Percentiles rank a stretch among this genome's conserved stretches.
Evolutionary conservation across 2,113 vertebrate genomes (phyloP).

Genomic region (Crypturellus undulatus): DNA sequence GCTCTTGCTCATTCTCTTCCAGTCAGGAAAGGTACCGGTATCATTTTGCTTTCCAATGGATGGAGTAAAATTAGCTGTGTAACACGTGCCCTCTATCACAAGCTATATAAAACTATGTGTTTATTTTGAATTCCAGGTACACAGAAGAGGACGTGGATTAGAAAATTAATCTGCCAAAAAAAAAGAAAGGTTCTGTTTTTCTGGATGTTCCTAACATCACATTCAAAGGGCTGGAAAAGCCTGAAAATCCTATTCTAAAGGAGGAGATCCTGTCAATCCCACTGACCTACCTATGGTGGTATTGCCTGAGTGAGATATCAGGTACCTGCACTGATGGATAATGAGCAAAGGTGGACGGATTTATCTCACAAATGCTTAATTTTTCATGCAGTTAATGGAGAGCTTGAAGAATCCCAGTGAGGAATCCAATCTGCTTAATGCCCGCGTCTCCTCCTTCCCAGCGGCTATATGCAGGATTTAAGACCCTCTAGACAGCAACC

Average conservation of each 20-base stretch:
- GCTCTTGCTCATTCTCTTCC: background rate
- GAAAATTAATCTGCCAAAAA: constrained; percentile 27
- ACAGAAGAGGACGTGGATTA: background rate
- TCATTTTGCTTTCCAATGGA: constrained; percentile 12
- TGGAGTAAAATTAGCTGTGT: constrained; percentile 34
- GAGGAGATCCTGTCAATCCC: background rate
- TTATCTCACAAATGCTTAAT: background rate
- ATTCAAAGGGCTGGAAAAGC: background rate
- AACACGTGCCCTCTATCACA: background rate
- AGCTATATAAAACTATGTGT: constrained; percentile 2
- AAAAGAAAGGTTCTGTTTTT: background rate
- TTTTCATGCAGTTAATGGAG: background rate
- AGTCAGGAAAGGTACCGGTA: constrained; percentile 12
- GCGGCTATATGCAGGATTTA: background rate
- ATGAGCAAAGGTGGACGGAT: background rate
- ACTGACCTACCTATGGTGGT: background rate
- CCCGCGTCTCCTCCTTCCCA: background rate
- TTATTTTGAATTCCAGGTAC: constrained; percentile 1
- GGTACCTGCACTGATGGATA: rapidly evolving
- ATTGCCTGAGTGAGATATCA: background rate
- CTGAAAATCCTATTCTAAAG: background rate
- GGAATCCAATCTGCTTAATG: background rate
- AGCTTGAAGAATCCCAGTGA: background rate
- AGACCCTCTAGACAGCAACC: background rate
- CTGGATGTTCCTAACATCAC: background rate